Evolutionary conservation across 1,140 invertebrate species (phyloP).

Genomic region (Lysiphlebus fabarum): DNA sequence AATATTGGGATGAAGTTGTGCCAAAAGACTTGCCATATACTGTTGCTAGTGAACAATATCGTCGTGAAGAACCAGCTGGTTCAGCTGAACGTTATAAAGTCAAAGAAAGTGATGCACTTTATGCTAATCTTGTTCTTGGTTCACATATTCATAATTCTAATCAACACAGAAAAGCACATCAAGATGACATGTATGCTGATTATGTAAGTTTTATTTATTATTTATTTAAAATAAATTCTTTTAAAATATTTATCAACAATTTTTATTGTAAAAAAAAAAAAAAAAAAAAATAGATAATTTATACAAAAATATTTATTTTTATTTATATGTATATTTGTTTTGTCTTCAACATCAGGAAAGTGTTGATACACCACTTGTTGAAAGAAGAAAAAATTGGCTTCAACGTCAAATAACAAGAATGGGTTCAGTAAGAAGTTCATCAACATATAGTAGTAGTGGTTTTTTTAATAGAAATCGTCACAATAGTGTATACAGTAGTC

Average conservation of each 20-base stretch:
- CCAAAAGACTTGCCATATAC: slow-evolving; percentile 84
- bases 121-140: slow-evolving; percentile 67
- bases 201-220: slow-evolving; percentile 64
- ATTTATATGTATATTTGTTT: slow-evolving; percentile 12
- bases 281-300: no score
- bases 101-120: slow-evolving; percentile 76
- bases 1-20: slow-evolving; percentile 88
- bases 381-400: slow-evolving; percentile 82
- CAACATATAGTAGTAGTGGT: slow-evolving; percentile 75
- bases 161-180: slow-evolving; percentile 61
- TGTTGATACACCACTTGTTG: slow-evolving; percentile 80
- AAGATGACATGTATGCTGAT: slow-evolving; percentile 81
- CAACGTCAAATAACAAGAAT: slow-evolving; percentile 77
- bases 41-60: slow-evolving; percentile 77
- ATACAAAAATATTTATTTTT: background rate
- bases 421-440: slow-evolving; percentile 77
- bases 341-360: slow-evolving; percentile 64
- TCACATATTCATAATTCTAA: slow-evolving; percentile 49
- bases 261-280: background rate
- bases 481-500: slow-evolving; percentile 75
- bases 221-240: slow-evolving; percentile 1
- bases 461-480: slow-evolving; percentile 70
- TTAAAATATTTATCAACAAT: background rate
- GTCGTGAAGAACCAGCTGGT: slow-evolving; percentile 75
- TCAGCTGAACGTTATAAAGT: slow-evolving; percentile 82